These are phyloP conservation scores for Drosophila seguyi DNA, from an alignment of 1,140 invertebrate species.

Conservation along the genomic window DNA sequence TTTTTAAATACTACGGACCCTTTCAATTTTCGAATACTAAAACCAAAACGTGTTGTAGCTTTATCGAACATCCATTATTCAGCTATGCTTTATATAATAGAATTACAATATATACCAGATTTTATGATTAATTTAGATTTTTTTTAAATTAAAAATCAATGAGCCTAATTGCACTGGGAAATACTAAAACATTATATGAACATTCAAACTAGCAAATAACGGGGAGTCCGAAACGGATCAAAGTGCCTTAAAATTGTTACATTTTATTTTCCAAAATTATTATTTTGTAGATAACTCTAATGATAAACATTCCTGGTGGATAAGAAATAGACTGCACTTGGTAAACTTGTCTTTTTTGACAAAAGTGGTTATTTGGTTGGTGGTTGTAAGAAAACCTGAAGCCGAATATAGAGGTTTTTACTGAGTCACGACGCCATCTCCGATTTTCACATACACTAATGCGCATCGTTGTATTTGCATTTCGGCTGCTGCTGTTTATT, in stretches of 20 bases:
- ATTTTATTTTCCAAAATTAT: not conserved
- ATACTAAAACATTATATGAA: not conserved
- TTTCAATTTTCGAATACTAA: too few species aligned
- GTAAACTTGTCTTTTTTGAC: too few species aligned
- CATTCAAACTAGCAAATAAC: not conserved
- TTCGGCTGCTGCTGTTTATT: slow-evolving; percentile 76
- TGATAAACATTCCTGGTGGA: not conserved
- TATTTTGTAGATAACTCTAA: not conserved
- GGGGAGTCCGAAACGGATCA: not conserved
- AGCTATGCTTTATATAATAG: not conserved
- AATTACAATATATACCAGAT: not conserved
- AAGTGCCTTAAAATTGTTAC: not conserved
- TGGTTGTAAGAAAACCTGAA: too few species aligned
- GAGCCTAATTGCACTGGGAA: not conserved
- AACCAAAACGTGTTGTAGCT: too few species aligned
- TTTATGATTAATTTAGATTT: not conserved
- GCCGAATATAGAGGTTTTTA: too few species aligned
- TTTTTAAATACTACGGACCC: too few species aligned
- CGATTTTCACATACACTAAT: slow-evolving; percentile 6
- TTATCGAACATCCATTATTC: too few species aligned
- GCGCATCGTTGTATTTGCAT: slow-evolving; percentile 50
- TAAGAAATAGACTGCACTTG: too few species aligned
- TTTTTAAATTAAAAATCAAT: not conserved
- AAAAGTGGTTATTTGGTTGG: too few species aligned
- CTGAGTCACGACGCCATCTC: slow-evolving; percentile 17